Base-by-base conservation (phyloP, 2,888 invertebrate genomes). In the Galeruca laticollis region DNA sequence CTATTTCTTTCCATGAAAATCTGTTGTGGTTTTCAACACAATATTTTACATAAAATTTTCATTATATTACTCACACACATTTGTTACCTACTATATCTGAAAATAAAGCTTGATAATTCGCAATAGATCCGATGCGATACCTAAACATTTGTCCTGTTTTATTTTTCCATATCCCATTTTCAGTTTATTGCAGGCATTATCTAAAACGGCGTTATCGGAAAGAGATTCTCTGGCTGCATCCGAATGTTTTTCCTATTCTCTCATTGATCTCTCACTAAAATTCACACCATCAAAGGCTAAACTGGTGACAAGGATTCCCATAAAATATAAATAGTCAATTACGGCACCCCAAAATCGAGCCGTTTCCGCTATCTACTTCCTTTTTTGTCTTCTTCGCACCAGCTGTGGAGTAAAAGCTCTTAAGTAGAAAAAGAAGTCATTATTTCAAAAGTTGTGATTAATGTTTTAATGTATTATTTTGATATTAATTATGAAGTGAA, bases 281-380 rank as follows among this genome's bases (percentile, higher is more conserved):
- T 66, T 60, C 66, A 60, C 51, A 59, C 59, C 37, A 60, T 59
- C 65, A 66, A 64, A 68, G 65, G 52, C 56, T 60, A 65, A 65
- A 71, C 57, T 68, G 68, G 68, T 37, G 66, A 66, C 66, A 66
- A 66, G 66, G 35, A 56, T 65, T 18, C 59, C 49, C 65, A 65
- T 65, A 63, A 63, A 63, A 63, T 63, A 63, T 65, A 65, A 66
- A 66, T 66, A 60, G 66, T 59, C 66, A 60, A 66, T 66, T 66
- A 66, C 31, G 66, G 35, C 59, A 51, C 65, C 65, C 59, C 65
- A 18, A 59, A 59, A 65, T 65, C 47, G 65, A 15, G 49, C n/a
- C 37, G 21, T 65, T 65, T 33, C 5, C 33, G 63, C 37, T 49
- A 31, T 20, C 31, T 49, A 18, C 11, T 11, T 21, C 15, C 21